phyloP scores from a whole-genome alignment of 2,888 invertebrate genomes.

The Odontomyia ornata region DNA sequence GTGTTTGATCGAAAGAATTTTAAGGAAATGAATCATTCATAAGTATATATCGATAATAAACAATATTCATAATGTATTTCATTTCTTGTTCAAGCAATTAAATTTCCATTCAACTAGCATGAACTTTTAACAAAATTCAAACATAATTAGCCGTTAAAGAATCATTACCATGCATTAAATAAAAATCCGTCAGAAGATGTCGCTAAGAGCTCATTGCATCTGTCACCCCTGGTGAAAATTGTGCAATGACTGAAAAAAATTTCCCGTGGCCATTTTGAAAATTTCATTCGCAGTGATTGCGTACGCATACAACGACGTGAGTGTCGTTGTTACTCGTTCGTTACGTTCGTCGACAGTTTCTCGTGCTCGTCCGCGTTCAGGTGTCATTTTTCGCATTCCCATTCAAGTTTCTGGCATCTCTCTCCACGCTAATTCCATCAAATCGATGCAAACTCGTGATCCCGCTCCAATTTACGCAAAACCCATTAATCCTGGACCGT shows the following conservation, averaged over 20 bases:
- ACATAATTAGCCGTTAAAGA: background rate
- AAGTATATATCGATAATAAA: too few species aligned
- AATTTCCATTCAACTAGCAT: background rate
- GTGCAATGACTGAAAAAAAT: constrained; percentile 35
- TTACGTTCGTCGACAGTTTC: background rate
- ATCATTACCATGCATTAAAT: constrained; percentile 4
- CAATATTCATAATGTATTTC: too few species aligned
- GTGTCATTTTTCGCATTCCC: constrained; percentile 20
- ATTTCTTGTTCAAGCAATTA: background rate
- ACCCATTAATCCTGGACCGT: background rate
- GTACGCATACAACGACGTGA: constrained; percentile 53
- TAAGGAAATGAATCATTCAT: too few species aligned
- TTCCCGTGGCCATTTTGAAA: constrained; percentile 45
- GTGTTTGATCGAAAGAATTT: too few species aligned
- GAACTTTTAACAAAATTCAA: too few species aligned
- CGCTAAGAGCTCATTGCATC: background rate
- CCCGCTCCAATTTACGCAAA: background rate
- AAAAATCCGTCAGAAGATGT: constrained; percentile 1
- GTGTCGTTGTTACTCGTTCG: constrained; percentile 19
- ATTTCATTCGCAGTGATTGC: constrained; percentile 54
- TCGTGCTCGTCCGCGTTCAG: constrained; percentile 14
- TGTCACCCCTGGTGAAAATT: constrained; percentile 18
- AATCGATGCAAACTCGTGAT: too few species aligned
- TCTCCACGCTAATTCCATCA: background rate
- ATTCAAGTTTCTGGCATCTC: background rate